Conservation (phyloP, 2,888 invertebrate species). For the Cyaniris semiargus region DNA sequence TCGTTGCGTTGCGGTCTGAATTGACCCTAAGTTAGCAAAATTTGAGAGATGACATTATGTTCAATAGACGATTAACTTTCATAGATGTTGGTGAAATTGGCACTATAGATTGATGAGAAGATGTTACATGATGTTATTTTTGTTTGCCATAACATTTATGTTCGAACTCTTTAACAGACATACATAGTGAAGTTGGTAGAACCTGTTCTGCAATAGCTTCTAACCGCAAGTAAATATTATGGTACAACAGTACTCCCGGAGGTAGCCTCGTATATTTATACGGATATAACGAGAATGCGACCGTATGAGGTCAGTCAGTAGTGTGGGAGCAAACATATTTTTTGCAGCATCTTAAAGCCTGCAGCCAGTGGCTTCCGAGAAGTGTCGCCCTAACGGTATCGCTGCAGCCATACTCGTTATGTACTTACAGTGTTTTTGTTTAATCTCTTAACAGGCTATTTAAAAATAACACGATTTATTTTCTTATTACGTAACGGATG, state of each 20-base stretch:
- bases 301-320: slow-evolving; percentile 41
- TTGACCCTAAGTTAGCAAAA: too few species aligned
- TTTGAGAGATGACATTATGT: too few species aligned
- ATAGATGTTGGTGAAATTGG: too few species aligned
- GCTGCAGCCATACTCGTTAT: slow-evolving; percentile 30
- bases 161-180: background rate
- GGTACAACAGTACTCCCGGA: slow-evolving; percentile 36
- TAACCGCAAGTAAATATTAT: slow-evolving; percentile 4
- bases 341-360: slow-evolving; percentile 40
- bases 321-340: slow-evolving; percentile 45
- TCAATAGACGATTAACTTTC: too few species aligned
- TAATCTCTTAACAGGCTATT: slow-evolving; percentile 23
- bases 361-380: slow-evolving; percentile 47
- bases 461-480: slow-evolving; percentile 26
- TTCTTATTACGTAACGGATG: background rate
- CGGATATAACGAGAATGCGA: slow-evolving; percentile 43
- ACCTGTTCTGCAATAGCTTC: background rate
- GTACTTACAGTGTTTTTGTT: slow-evolving; percentile 32
- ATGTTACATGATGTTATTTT: too few species aligned
- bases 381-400: slow-evolving; percentile 50
- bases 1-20: too few species aligned
- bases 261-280: slow-evolving; percentile 36
- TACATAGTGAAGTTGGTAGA: background rate
- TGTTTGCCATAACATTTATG: too few species aligned
- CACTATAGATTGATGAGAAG: too few species aligned